phyloP scores from a whole-genome alignment of 2,797 vertebrate species.

The Artibeus lituratus region DNA sequence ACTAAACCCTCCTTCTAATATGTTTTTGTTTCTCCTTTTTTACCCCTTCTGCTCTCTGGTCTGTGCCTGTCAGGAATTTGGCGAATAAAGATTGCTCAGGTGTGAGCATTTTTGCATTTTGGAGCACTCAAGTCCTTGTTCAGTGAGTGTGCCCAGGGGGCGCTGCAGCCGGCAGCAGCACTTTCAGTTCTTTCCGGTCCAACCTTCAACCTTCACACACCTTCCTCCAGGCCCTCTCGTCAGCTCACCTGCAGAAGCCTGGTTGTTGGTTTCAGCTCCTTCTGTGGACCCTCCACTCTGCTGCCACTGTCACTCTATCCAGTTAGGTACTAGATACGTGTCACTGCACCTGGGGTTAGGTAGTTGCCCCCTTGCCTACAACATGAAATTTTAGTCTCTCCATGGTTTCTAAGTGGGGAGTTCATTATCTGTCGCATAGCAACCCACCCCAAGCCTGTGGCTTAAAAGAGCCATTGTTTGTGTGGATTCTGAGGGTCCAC shows the following conservation, averaged over 20 bases:
- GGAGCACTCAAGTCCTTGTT: neutral
- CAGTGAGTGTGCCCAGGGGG: neutral
- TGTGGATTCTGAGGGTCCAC: neutral
- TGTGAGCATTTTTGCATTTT: neutral
- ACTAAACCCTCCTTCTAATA: neutral
- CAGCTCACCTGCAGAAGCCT: neutral
- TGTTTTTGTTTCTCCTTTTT: neutral
- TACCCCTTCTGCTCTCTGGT: neutral
- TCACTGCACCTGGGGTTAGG: too few species aligned
- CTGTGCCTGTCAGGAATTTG: neutral
- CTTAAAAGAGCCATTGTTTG: neutral
- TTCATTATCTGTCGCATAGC: neutral
- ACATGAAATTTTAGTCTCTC: neutral
- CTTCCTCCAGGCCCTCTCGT: accelerated
- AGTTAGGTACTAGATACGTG: neutral
- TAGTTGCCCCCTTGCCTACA: neutral
- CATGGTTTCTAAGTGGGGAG: neutral
- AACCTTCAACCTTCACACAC: neutral
- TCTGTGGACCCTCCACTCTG: accelerated
- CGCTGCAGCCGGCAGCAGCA: accelerated
- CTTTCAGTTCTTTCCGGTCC: neutral
- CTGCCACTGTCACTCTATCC: neutral
- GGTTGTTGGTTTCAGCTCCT: neutral
- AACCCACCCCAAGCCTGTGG: neutral
- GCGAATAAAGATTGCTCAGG: neutral